Base-by-base conservation (phyloP, 2,888 invertebrate genomes). In the Chloroclysta siterata region DNA sequence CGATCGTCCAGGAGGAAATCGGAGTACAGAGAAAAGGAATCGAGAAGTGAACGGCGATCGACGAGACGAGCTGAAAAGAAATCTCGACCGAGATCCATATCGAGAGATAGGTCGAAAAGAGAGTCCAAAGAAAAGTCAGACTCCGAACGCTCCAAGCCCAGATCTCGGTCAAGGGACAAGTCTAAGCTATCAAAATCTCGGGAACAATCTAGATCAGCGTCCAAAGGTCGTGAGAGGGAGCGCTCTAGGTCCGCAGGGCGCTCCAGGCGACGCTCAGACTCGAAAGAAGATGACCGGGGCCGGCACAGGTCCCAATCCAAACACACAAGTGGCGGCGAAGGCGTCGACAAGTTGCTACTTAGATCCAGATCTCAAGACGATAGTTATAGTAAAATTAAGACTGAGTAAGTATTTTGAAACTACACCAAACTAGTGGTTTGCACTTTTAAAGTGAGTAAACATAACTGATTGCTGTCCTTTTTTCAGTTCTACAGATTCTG, bases 301-400 rank as follows among this genome's bases (percentile, higher is more conserved):
- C 72, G 72, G 22, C 73, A 69, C 46, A 65, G 78, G 11, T 79
- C 82, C 0, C 79, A 73, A 3, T 81, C 83, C 1, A 85, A 84
- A 60, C 84, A 77, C 28, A 64, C 69, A 11, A 84, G 81, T 53
- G 75, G 36, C 36, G 75, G 36, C 11, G 36, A 10, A 3, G 36
- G 75, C 3, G 89, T 88, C 1, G 89, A 88, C 1, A 85, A 83
- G 62, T 67, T 73, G 13, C 84, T 83, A 70, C 82, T 79, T 44
- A 84, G 92, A 33, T 93, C 92, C 13, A 81, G 83, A 75, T 92
- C 92, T 65, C 92, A 93, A 75, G 92, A 91, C 47, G 80, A 80
- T 65, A 71, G 72, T 53, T 81, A 76, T 62, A 82, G 69, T 63
- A 90, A 90, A 74, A 85, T 63, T 69, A 92, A 91, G 76, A 85